Evolutionary conservation across 1,140 invertebrate species (phyloP), one percentile per base, ranked within the genome.

Genomic region (Agrypnia vestita): DNA sequence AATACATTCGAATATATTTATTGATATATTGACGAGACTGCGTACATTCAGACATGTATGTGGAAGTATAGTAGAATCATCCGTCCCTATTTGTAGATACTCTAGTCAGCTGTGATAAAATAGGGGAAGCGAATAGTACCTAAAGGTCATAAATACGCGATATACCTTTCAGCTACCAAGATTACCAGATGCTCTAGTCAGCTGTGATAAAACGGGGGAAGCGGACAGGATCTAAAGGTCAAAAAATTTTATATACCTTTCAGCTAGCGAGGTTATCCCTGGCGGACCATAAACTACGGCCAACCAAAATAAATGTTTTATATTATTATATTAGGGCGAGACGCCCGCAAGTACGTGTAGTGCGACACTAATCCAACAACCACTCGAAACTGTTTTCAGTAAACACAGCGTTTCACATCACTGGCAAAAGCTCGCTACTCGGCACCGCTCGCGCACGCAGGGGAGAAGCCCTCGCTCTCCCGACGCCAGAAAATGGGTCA

Each of bases 321-420:
- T n/a, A n/a, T n/a, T n/a, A 59, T n/a, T n/a, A 15, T 46, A 11
- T 67, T 19, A 15, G 12, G 61, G 21, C 19, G 35, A 17, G 12
- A 71, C 67, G 49, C 51, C 25, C 46, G 49, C 62, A 17, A 49
- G 19, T 12, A 47, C 15, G 13, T 71, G 1, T 8, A 25, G 35
- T 19, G 1, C n/a, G 13, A 11, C 67, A 71, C 67, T 53, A 71
- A 71, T 71, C 51, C 15, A 51, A 51, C 47, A 21, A 51, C 1
- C 67, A 71, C 67, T 71, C 15, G 43, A 46, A 71, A 69, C 46
- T 13, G 62, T 71, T 71, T 51, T 71, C 67, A 49, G 67, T 71
- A 71, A 71, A 71, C 67, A 71, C 67, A 49, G n/a, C 11, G 44
- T 71, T 71, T 71, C 17, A 19, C 51, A 49, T 49, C 67, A 53